Conservation (phyloP, 2,113 vertebrate genomes). For the Noctilio leporinus region DNA sequence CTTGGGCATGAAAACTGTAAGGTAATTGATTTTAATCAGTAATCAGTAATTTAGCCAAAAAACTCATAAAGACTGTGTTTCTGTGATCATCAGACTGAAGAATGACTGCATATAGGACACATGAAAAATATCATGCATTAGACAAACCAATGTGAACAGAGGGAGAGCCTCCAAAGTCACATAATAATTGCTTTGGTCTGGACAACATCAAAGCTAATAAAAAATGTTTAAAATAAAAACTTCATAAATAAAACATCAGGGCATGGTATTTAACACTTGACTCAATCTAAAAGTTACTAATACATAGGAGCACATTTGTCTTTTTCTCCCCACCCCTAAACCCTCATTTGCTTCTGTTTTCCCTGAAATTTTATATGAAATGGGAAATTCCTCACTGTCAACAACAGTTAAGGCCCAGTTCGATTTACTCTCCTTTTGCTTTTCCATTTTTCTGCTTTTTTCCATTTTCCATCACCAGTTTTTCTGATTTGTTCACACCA, state of each 20-base stretch:
- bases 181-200: conserved; percentile 59
- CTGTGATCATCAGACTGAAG: conserved; percentile 41
- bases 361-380: conserved; percentile 70
- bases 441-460: conserved; percentile 93
- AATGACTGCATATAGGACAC: not conserved
- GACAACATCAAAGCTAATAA: conserved; percentile 72
- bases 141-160: not conserved
- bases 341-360: conserved; percentile 58
- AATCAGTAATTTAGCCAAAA: conserved; percentile 32
- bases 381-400: conserved; percentile 76
- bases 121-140: conserved; percentile 9
- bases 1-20: conserved; percentile 30
- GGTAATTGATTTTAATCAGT: conserved; percentile 28
- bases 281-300: conserved; percentile 78
- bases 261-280: conserved; percentile 75
- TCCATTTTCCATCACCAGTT: conserved; percentile 83
- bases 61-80: not conserved
- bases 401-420: conserved; percentile 79
- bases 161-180: conserved; percentile 48
- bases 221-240: conserved; percentile 80
- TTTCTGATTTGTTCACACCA: conserved; percentile 85
- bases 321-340: conserved; percentile 62
- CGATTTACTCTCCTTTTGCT: conserved; percentile 92
- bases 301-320: conserved; percentile 70
- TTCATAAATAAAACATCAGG: conserved; percentile 82